Evolutionary conservation across 2,113 vertebrate genomes (phyloP), one percentile per base, ranked within the genome.

Genomic region (Bos javanicus): DNA sequence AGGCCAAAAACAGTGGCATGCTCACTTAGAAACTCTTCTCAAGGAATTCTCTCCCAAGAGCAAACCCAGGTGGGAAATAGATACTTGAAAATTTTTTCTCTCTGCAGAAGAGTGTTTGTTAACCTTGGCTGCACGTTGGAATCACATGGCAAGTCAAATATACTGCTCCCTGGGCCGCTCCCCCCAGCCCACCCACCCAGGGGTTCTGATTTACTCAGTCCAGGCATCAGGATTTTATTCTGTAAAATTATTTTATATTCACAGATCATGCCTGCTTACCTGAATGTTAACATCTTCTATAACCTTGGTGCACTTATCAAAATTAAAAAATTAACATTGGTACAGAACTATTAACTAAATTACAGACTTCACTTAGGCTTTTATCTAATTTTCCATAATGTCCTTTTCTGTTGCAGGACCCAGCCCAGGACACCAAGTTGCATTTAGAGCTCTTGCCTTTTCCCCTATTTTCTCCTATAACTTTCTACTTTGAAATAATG

Each of bases 291-390:
- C 64, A 16, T 88, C 54, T 62, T 64, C 46, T 15, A 33, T 88
- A 82, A 54, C 64, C 13, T 67, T 30, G 46, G n/a, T 62, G 59
- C 26, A 56, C 57, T 52, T 80, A 80, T 28, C 30, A 85, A 76
- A 97, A 85, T 64, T 91, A 57, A 96, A 96, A 92, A 59, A 43
- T 91, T 74, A 96, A 94, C 26, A 54, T 33, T 56, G 33, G 91
- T 94, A 87, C 64, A 78, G 39, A 86, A 71, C 76, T 74, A 5
- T 76, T 52, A 88, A 94, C 59, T 93, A 14, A 43, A 83, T 64
- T 52, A 81, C 7, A 76, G 90, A 28, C 52, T 84, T 91, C 3
- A 43, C 80, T 88, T 94, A 87, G 56, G 17, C 64, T 36, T 43
- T 91, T 57, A 12, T 39, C 67, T 2, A 15, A 81, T 62, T 76